These are phyloP conservation scores for Falco naumanni DNA, from an alignment of 2,797 vertebrate genomes.

Conservation along the genomic window DNA sequence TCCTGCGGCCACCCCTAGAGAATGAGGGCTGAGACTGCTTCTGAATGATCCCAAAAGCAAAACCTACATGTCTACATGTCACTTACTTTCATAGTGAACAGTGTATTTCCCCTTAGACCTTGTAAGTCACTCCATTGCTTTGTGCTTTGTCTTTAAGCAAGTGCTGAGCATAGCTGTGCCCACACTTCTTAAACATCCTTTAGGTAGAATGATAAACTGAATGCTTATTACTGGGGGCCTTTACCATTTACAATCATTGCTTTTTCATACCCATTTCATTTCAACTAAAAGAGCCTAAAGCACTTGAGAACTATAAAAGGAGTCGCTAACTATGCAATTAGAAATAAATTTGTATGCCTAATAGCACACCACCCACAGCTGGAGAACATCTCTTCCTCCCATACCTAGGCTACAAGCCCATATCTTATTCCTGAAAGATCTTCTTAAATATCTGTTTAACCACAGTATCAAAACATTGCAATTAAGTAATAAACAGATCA, in stretches of 20 bases:
- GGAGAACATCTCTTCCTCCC: background rate
- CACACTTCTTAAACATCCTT: background rate
- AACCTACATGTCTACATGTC: background rate
- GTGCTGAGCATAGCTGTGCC: background rate
- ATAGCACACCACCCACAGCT: constrained; percentile 14
- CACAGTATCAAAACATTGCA: constrained; percentile 7
- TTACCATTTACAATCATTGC: background rate
- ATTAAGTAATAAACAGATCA: constrained; percentile 40
- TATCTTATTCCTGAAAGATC: background rate
- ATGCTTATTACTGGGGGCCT: background rate
- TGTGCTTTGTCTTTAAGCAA: background rate
- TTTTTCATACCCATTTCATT: constrained; percentile 22
- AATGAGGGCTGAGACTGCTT: background rate
- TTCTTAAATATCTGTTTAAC: constrained; percentile 19
- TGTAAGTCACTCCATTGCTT: background rate
- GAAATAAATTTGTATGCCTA: constrained; percentile 36
- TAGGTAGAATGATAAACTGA: background rate
- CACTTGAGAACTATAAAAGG: constrained; percentile 21
- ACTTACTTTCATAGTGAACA: background rate
- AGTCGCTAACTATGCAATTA: background rate
- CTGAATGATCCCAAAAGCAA: background rate
- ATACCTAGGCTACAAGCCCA: background rate
- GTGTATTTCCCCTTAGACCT: background rate
- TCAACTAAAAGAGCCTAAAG: constrained; percentile 18
- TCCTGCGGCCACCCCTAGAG: background rate